Evolutionary conservation across 2,797 vertebrate species (phyloP).

Genomic region (Mormyrops boulengeri): DNA sequence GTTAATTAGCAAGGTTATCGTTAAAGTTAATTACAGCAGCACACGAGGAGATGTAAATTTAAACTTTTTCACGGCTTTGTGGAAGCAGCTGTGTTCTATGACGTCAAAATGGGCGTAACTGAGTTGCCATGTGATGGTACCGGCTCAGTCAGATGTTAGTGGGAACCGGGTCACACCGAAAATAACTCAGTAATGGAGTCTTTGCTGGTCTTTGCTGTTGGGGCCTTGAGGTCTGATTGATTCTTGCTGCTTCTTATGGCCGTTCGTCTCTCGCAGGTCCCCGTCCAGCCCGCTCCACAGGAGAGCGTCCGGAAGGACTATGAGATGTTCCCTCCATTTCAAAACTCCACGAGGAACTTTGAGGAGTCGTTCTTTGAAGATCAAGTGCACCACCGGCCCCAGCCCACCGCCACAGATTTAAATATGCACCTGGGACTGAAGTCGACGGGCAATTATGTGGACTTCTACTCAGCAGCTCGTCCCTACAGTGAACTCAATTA

Average conservation of each 20-base stretch:
- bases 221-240: background rate
- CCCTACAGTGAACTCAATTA: constrained; percentile 99
- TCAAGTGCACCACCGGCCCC: constrained; percentile 76
- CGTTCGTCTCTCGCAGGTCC: constrained; percentile 61
- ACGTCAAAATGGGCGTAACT: background rate
- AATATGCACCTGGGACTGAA: constrained; percentile 98
- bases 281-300: constrained; percentile 71
- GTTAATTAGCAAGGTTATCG: constrained; percentile 19
- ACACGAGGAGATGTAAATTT: background rate
- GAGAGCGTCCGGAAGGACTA: constrained; percentile 79
- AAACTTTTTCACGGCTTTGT: background rate
- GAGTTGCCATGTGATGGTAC: background rate
- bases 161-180: background rate
- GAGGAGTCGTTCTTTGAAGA: constrained; percentile 84
- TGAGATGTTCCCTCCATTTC: constrained; percentile 76
- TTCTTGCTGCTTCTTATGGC: background rate
- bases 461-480: constrained; percentile 97
- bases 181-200: background rate
- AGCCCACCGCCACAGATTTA: constrained; percentile 76
- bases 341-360: constrained; percentile 77
- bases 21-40: constrained; percentile 9
- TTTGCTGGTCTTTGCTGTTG: background rate
- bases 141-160: background rate
- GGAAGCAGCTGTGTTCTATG: background rate
- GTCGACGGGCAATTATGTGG: constrained; percentile 96